These are phyloP conservation scores for Pristionchus entomophagus DNA, from an alignment of 2,888 invertebrate genomes.

Conservation along the genomic window DNA sequence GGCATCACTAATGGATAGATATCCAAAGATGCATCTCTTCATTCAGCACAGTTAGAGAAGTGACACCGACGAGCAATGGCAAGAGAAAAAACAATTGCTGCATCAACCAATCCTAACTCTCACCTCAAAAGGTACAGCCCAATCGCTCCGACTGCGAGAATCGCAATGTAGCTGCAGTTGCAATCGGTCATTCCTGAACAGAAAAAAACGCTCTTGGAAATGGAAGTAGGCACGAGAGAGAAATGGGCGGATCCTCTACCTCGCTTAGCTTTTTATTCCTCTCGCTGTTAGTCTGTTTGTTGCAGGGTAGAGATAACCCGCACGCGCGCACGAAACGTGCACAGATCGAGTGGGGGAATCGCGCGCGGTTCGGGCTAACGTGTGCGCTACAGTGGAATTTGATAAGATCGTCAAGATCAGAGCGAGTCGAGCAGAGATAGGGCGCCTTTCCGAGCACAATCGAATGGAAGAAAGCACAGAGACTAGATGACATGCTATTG, in stretches of 20 bases:
- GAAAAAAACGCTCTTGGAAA: neutral
- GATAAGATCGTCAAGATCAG: neutral
- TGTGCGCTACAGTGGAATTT: constrained; percentile 7
- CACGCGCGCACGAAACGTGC: neutral
- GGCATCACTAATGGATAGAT: no score
- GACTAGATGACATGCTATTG: neutral
- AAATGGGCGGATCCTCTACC: no score
- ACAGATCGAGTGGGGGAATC: neutral
- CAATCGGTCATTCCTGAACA: neutral
- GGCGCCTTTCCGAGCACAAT: neutral
- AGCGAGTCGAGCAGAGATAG: neutral
- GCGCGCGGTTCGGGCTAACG: neutral
- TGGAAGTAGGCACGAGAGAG: neutral
- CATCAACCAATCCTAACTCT: neutral
- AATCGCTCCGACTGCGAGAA: neutral
- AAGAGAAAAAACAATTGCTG: no score
- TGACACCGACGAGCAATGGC: no score
- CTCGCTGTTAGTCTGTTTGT: no score
- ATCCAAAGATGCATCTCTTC: no score
- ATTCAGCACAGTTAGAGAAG: no score
- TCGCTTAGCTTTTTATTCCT: no score
- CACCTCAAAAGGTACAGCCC: neutral
- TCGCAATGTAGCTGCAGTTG: neutral
- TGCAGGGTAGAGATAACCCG: neutral
- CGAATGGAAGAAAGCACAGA: neutral